Conservation (phyloP, 2,888 invertebrate genomes). For the Tineola bisselliella region DNA sequence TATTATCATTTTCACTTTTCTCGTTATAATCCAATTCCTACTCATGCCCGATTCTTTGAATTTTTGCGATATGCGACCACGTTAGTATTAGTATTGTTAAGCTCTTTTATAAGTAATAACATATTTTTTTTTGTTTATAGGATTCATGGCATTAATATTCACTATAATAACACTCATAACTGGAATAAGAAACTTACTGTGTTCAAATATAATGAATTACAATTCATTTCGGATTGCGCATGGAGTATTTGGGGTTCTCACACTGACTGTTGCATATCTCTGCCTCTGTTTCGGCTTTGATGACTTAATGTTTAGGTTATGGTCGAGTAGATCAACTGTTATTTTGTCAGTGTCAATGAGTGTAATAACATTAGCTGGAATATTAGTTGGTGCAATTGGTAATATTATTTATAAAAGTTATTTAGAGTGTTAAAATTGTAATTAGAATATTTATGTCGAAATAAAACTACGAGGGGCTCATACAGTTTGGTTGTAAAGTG, state of each 20-base stretch:
- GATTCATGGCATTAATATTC: constrained; percentile 34
- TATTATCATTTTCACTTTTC: too few species aligned
- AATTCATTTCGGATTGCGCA: constrained; percentile 20
- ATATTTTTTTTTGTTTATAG: constrained; percentile 26
- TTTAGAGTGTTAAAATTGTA: neutral
- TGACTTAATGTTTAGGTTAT: constrained; percentile 8
- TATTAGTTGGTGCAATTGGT: constrained; percentile 18
- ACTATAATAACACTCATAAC: constrained; percentile 34
- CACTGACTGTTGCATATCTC: constrained; percentile 31
- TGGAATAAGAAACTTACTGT: constrained; percentile 22
- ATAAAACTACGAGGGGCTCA: too few species aligned
- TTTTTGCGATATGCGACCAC: too few species aligned
- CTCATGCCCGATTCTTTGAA: too few species aligned
- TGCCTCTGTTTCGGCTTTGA: constrained; percentile 29
- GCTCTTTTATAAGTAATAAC: too few species aligned
- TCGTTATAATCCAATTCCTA: too few species aligned
- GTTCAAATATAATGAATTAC: constrained; percentile 6
- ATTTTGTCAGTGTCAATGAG: constrained; percentile 29
- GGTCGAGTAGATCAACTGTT: constrained; percentile 16
- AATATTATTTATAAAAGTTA: constrained; percentile 6
- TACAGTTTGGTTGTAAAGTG: too few species aligned
- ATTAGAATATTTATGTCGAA: too few species aligned
- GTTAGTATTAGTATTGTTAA: too few species aligned
- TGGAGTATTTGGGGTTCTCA: constrained; percentile 25
- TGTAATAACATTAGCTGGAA: constrained; percentile 29